Conservation (phyloP, 2,113 vertebrate genomes). For the Petrocephalus microphthalmus region DNA sequence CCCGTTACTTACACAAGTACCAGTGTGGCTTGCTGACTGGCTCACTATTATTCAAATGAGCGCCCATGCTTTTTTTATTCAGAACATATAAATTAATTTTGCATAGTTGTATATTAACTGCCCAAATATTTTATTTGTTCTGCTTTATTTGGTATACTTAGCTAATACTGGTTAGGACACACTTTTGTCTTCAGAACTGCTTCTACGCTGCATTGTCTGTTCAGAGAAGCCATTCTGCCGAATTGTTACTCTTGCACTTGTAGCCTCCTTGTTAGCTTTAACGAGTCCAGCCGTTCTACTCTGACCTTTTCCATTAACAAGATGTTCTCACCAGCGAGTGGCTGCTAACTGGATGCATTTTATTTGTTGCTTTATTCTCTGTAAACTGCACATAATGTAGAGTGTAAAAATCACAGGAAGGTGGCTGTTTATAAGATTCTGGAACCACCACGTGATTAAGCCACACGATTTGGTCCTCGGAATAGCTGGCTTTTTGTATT, state of each 20-base stretch:
- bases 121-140: background rate
- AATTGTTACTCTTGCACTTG: background rate
- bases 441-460: background rate
- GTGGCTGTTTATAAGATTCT: background rate
- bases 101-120: background rate
- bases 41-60: conserved; percentile 22
- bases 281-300: background rate
- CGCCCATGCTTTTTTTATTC: background rate
- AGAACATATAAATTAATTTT: background rate
- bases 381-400: background rate
- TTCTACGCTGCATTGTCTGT: background rate
- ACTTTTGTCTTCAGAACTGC: background rate
- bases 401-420: background rate
- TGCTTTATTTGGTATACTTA: background rate
- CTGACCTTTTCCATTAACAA: background rate
- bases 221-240: background rate
- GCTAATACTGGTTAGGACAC: background rate
- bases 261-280: background rate
- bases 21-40: conserved; percentile 46
- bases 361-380: background rate
- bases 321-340: background rate
- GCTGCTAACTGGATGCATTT: background rate
- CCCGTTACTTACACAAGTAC: conserved; percentile 54
- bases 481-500: background rate
- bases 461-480: background rate